These are phyloP conservation scores for Corydoras sp. DNA, from an alignment of 2,113 vertebrate genomes.

Conservation along the genomic window DNA sequence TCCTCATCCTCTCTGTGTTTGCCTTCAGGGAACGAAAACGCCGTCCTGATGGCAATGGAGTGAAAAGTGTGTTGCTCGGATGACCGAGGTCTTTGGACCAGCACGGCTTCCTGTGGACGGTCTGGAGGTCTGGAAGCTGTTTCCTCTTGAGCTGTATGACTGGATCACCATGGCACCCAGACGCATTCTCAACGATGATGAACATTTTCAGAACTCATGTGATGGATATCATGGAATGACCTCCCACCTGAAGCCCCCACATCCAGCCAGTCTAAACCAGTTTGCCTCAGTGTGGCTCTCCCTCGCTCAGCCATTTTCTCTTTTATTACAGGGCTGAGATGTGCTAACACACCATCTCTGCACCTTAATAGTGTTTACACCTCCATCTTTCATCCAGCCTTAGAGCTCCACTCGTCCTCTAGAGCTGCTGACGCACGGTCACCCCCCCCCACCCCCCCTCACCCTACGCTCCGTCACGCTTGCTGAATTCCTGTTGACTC, in stretches of 20 bases:
- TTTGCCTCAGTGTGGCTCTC: not conserved
- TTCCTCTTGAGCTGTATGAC: too few relatives aligned
- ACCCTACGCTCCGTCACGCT: conserved; percentile 2
- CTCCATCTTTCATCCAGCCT: conserved; percentile 50
- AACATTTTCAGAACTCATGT: too few relatives aligned
- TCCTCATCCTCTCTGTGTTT: too few relatives aligned
- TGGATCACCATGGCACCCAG: too few relatives aligned
- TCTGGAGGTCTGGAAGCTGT: too few relatives aligned
- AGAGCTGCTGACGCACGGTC: conserved; percentile 26
- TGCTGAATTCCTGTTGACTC: conserved; percentile 10
- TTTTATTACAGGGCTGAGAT: conserved; percentile 45
- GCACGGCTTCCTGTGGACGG: too few relatives aligned
- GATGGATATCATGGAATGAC: too few relatives aligned
- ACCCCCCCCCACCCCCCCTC: conserved; percentile 8
- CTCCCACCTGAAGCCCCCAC: not conserved
- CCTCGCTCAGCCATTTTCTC: not conserved
- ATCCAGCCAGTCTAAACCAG: not conserved
- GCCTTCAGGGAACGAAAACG: too few relatives aligned
- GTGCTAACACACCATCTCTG: conserved; percentile 57
- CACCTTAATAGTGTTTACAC: conserved; percentile 60
- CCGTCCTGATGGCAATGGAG: too few relatives aligned
- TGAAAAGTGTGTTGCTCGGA: too few relatives aligned
- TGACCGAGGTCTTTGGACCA: too few relatives aligned
- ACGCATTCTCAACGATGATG: too few relatives aligned
- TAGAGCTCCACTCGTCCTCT: conserved; percentile 24